Conservation (phyloP, 2,888 invertebrate genomes). For the Hemicrepidius hirtus region DNA sequence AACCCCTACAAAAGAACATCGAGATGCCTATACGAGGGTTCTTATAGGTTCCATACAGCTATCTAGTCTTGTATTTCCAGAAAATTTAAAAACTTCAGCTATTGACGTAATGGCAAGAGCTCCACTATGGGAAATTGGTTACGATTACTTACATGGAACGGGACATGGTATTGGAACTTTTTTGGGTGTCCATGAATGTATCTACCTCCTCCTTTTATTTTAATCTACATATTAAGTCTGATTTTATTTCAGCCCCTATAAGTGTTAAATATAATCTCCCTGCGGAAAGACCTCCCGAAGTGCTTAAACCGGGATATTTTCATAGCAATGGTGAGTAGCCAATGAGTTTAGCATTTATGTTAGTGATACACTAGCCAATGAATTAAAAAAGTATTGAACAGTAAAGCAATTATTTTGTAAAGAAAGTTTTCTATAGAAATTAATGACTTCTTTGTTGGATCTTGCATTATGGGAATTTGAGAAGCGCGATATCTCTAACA, state of each 20-base stretch:
- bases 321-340: constrained; percentile 84
- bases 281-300: constrained; percentile 74
- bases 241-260: constrained; percentile 83
- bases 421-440: too few species aligned
- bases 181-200: constrained; percentile 86
- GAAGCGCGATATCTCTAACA: too few species aligned
- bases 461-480: too few species aligned
- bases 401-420: background rate
- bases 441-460: too few species aligned
- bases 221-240: too few species aligned
- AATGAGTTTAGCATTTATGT: too few species aligned
- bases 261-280: constrained; percentile 79
- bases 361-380: background rate
- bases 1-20: constrained; percentile 81
- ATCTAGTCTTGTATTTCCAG: constrained; percentile 83
- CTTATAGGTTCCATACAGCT: constrained; percentile 85
- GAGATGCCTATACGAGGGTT: constrained; percentile 89
- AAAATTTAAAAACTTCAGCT: constrained; percentile 80
- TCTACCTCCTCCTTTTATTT: too few species aligned
- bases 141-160: constrained; percentile 94
- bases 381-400: background rate
- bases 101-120: constrained; percentile 87
- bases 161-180: constrained; percentile 93
- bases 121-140: constrained; percentile 87
- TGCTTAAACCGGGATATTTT: constrained; percentile 84